Evolutionary conservation across 1,140 invertebrate species (phyloP).

Genomic region (Zaprionus lachaisei): DNA sequence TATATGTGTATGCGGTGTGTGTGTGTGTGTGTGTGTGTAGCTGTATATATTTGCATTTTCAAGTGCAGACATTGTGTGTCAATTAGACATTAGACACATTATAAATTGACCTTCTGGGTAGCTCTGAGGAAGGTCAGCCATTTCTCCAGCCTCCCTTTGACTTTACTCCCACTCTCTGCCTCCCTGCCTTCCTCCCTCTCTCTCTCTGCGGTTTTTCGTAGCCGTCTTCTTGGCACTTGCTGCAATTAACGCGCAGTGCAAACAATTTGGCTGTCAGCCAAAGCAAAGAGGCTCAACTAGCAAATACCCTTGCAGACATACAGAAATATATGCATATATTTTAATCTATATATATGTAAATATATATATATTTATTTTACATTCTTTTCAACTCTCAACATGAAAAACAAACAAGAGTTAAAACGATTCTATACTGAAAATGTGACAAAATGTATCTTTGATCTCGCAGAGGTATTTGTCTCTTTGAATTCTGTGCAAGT

Average conservation of each 20-base stretch:
- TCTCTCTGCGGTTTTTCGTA: not conserved
- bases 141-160: not conserved
- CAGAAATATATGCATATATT: not conserved
- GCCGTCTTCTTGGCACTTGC: not conserved
- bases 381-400: not conserved
- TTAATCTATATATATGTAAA: too few relatives aligned
- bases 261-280: constrained; percentile 31
- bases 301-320: not conserved
- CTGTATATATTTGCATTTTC: constrained; percentile 40
- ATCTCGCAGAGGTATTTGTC: not conserved
- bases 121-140: constrained; percentile 27
- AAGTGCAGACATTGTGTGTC: constrained; percentile 62
- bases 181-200: not conserved
- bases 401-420: not conserved
- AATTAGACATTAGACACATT: constrained; percentile 57
- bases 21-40: not conserved
- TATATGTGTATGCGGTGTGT: not conserved
- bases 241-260: constrained; percentile 1
- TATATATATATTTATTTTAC: not conserved
- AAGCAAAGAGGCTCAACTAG: not conserved
- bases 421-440: not conserved
- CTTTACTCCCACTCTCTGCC: not conserved
- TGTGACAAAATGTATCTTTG: not conserved
- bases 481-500: not conserved
- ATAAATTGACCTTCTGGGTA: constrained; percentile 39